Percentiles rank a stretch among this genome's conserved stretches.
Conservation (phyloP, 35 echinoderm and acorn worm genomes). For the Apostichopus californicus region DNA sequence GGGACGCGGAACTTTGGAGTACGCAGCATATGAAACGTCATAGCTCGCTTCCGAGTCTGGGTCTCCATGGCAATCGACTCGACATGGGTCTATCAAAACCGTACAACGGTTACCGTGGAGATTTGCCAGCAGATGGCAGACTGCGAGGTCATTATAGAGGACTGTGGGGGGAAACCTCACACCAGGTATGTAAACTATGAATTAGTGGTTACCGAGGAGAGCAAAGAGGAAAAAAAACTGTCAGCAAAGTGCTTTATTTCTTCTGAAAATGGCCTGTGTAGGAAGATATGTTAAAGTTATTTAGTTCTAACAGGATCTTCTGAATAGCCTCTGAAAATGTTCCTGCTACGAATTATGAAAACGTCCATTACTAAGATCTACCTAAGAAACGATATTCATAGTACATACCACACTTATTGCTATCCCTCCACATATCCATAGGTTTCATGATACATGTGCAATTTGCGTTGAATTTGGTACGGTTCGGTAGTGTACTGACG, state of each 20-base stretch:
- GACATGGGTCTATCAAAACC: not conserved
- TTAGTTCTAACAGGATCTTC: not conserved
- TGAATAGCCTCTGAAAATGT: not conserved
- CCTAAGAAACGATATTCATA: no score
- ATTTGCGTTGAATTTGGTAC: no score
- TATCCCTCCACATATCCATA: no score
- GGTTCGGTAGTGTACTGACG: no score
- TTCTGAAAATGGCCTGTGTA: no score
- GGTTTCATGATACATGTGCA: no score
- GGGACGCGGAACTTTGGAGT: not conserved
- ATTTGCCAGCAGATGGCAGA: not conserved
- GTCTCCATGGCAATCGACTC: not conserved
- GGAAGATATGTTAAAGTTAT: no score
- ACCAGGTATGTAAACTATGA: not conserved
- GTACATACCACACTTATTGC: no score
- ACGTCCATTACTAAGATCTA: no score
- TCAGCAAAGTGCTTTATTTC: no score
- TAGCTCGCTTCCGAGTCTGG: constrained; percentile 16
- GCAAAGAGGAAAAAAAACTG: not conserved
- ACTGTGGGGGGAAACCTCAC: not conserved
- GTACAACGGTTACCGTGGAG: not conserved
- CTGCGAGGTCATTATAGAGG: not conserved
- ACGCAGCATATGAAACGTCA: not conserved
- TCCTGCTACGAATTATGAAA: not conserved
- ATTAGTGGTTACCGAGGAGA: not conserved